Conservation (phyloP, 2,113 vertebrate genomes). For the Proterorhinus semilunaris region DNA sequence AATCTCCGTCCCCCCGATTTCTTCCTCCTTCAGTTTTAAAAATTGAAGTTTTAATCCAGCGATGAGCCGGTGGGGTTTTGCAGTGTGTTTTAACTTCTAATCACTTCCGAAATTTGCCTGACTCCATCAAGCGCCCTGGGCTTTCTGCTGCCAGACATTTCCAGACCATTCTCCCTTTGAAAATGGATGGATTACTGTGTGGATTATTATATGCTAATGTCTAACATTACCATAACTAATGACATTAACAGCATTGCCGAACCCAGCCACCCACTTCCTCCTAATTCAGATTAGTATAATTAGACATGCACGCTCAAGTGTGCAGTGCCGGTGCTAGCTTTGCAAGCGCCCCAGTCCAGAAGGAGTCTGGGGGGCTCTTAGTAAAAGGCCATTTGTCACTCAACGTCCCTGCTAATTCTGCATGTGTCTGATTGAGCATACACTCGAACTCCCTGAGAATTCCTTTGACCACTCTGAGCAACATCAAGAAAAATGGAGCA, state of each 20-base stretch:
- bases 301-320: conserved; percentile 11
- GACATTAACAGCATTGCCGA: conserved; percentile 20
- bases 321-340: background rate
- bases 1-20: conserved; percentile 16
- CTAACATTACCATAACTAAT: conserved; percentile 21
- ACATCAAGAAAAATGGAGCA: too few species aligned
- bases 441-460: too few species aligned
- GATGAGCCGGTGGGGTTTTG: conserved; percentile 26
- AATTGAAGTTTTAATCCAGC: conserved; percentile 27
- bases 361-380: too few species aligned
- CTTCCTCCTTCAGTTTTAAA: conserved; percentile 10
- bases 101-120: conserved; percentile 29
- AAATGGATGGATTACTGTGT: conserved; percentile 29
- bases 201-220: conserved; percentile 34
- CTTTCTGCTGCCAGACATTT: conserved; percentile 12
- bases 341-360: too few species aligned
- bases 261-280: conserved; percentile 25
- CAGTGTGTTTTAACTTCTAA: conserved; percentile 26
- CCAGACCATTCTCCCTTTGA: conserved; percentile 6
- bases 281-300: conserved; percentile 23
- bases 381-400: too few species aligned
- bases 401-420: too few species aligned
- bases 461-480: too few species aligned
- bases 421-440: too few species aligned
- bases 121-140: conserved; percentile 2